These are phyloP conservation scores for Papilio demoleus DNA, from an alignment of 2,888 invertebrate genomes.

Conservation along the genomic window DNA sequence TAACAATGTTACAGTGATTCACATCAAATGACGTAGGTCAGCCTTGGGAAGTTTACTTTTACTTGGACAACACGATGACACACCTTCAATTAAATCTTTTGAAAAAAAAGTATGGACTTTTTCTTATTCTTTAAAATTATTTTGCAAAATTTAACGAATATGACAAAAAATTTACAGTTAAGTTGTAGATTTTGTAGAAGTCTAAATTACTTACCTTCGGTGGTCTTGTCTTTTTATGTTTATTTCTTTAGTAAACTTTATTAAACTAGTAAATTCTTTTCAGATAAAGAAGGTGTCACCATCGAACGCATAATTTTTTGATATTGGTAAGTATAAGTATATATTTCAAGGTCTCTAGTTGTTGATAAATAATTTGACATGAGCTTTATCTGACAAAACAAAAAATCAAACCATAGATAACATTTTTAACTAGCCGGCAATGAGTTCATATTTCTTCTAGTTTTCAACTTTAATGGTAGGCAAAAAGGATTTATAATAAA, in stretches of 20 bases:
- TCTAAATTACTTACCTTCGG: background rate
- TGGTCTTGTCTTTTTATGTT: background rate
- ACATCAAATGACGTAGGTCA: constrained; percentile 22
- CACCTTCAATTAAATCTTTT: background rate
- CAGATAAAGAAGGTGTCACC: background rate
- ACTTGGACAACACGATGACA: constrained; percentile 15
- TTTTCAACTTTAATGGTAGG: background rate
- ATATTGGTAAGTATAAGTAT: constrained; percentile 12
- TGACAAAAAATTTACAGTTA: background rate
- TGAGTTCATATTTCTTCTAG: too few species aligned
- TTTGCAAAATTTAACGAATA: background rate
- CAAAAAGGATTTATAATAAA: background rate
- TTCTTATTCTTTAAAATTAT: background rate
- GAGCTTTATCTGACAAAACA: background rate
- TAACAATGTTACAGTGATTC: constrained; percentile 14
- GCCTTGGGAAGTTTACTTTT: constrained; percentile 8
- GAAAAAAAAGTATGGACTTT: background rate
- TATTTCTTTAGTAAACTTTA: too few species aligned
- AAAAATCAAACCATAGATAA: background rate
- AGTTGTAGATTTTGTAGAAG: background rate
- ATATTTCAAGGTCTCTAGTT: background rate
- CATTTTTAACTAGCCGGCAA: too few species aligned
- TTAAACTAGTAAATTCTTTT: background rate
- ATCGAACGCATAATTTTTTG: background rate
- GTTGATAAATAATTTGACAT: background rate